These are phyloP conservation scores for Hedya salicella DNA, from an alignment of 2,888 invertebrate genomes.

Conservation along the genomic window DNA sequence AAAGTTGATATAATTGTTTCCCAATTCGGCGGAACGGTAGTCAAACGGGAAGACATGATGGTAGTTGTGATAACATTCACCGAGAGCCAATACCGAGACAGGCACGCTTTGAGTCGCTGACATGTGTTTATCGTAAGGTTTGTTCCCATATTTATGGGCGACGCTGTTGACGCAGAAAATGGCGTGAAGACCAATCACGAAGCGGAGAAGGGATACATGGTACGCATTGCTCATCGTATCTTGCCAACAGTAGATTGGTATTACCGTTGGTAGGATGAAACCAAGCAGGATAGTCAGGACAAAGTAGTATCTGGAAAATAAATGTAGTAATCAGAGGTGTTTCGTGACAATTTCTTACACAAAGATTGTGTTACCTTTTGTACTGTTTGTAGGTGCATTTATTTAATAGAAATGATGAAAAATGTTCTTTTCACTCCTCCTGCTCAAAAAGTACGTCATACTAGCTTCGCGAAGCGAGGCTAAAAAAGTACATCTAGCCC, in stretches of 20 bases:
- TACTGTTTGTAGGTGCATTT: too few relatives aligned
- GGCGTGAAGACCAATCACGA: background rate
- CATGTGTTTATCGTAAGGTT: constrained; percentile 12
- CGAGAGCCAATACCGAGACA: background rate
- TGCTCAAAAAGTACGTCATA: too few relatives aligned
- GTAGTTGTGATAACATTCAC: constrained; percentile 18
- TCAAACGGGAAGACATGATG: constrained; percentile 27
- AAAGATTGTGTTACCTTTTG: background rate
- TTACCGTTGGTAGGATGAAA: background rate
- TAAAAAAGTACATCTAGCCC: too few relatives aligned
- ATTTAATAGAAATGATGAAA: too few relatives aligned
- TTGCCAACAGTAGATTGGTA: constrained; percentile 21
- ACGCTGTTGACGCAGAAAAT: constrained; percentile 5
- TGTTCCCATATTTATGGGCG: constrained; percentile 2
- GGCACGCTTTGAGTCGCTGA: background rate
- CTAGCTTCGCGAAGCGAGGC: too few relatives aligned
- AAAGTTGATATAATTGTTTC: background rate
- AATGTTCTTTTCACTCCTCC: too few relatives aligned
- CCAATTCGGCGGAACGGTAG: background rate
- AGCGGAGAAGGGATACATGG: background rate
- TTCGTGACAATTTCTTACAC: background rate
- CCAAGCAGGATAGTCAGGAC: background rate
- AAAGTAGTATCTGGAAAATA: constrained; percentile 10
- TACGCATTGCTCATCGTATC: background rate
- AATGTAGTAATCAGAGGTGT: too few relatives aligned